A percentile compares a stretch with the other conserved stretches of the same genome.
phyloP scores from a whole-genome alignment of 2,797 vertebrate genomes.

The Muscicapa striata region DNA sequence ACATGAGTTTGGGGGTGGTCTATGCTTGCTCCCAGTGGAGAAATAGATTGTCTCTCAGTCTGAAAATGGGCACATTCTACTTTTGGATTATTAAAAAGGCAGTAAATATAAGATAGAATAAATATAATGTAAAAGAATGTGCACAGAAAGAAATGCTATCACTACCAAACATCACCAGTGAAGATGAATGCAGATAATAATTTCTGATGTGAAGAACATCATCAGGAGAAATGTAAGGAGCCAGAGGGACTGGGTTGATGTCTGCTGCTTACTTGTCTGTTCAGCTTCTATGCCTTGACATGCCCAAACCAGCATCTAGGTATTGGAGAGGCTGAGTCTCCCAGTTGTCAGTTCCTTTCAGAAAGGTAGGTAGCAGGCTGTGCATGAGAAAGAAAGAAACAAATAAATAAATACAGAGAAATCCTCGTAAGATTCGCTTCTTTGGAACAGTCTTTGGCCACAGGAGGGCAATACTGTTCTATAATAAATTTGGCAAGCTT shows the following conservation, averaged over 20 bases:
- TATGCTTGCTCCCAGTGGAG: not conserved
- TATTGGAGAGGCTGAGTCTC: not conserved
- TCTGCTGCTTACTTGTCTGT: not conserved
- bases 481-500: not conserved
- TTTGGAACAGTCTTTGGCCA: slow-evolving; percentile 34
- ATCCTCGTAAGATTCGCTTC: accelerated
- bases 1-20: not conserved
- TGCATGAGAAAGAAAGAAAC: not conserved
- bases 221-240: not conserved
- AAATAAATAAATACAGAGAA: not conserved
- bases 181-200: not conserved
- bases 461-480: slow-evolving; percentile 68
- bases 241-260: not conserved
- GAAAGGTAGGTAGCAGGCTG: not conserved
- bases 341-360: not conserved
- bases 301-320: not conserved
- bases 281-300: not conserved
- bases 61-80: not conserved
- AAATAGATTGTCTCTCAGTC: not conserved
- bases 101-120: not conserved
- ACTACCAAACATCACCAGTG: not conserved
- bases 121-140: not conserved
- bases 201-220: not conserved
- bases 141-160: not conserved
- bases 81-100: not conserved